These are phyloP conservation scores for Dryococelus australis DNA, from an alignment of 2,888 invertebrate species.

Conservation along the genomic window DNA sequence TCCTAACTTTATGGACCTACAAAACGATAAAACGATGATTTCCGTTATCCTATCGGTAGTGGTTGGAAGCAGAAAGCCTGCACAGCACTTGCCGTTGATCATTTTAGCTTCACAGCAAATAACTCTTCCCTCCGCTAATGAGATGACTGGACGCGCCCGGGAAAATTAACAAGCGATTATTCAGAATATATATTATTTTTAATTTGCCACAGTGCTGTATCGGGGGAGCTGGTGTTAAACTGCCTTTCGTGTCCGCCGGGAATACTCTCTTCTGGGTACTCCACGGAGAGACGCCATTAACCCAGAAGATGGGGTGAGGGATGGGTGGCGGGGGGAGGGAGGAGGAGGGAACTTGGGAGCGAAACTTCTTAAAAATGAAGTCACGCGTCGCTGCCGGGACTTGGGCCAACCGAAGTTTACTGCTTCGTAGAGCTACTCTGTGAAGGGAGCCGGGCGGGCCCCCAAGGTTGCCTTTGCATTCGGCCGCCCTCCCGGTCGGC, in stretches of 20 bases:
- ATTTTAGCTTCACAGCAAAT: too few species aligned
- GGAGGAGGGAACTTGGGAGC: neutral
- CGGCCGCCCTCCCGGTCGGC: too few species aligned
- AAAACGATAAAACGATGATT: too few species aligned
- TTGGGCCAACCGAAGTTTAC: neutral
- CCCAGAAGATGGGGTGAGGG: neutral
- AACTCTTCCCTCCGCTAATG: too few species aligned
- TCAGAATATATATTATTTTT: too few species aligned
- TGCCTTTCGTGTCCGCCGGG: neutral
- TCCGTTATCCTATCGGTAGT: too few species aligned
- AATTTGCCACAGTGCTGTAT: neutral
- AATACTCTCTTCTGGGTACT: neutral
- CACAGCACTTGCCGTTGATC: too few species aligned
- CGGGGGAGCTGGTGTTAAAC: neutral
- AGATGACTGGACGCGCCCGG: neutral
- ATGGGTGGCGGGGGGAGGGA: neutral
- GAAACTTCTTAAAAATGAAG: conserved; percentile 4
- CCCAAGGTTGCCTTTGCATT: neutral
- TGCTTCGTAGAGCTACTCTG: neutral
- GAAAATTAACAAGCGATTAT: neutral
- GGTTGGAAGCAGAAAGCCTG: too few species aligned
- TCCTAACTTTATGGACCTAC: too few species aligned
- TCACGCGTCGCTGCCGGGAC: neutral
- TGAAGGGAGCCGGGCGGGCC: neutral
- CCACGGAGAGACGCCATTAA: neutral